Base-by-base conservation (phyloP, 2,113 vertebrate species). In the Dasyurus viverrinus region DNA sequence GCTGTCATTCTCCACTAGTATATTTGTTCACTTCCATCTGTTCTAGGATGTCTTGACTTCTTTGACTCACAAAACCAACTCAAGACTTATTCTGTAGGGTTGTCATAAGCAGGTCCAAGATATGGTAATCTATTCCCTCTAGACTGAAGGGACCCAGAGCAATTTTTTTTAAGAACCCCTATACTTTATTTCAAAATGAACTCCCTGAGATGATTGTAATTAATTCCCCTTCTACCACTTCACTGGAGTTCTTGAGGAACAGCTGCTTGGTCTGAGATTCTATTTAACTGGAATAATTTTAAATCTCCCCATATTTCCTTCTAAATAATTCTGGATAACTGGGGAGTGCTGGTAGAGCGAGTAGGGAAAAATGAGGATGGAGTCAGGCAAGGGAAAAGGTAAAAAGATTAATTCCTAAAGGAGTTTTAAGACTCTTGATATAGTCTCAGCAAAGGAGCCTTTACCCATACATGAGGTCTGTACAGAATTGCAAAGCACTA, bases 201-300 rank as follows among this genome's bases (percentile, higher is more conserved):
- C 27, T 30, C 26, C 55, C 60, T 10, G 24, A 23, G 3, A 19
- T 36, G 11, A 84, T 27, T 8, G 91, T 11, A 3, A 54, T 55
- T 47, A 48, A 52, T 53, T 8, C 0, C 12, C 6, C 0, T 7
- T 27, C 90, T 68, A 5, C 1, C 4, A n/a, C 42, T 42, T 46
- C 36, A 46, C 11, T 27, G 10, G 47, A 8, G 57, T 27, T 16
- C 46, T 1, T 0, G 11, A 30, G 5, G 54, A 36, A 2, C 46
- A 24, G 53, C 55, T 19, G 0, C 84, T 8, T 19, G 16, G 36
- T 55, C 3, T 0, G 54, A 90, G 91, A 90, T 23, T 46, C 1
- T 0, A 11, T 25, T 90, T 50, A 0, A 46, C 42, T 25, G 0
- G 42, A 91, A 52, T 92, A 25, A 90, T 22, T 8, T 23, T 0